These are phyloP conservation scores for Xylophagus ater DNA, from an alignment of 2,888 invertebrate genomes.

Conservation along the genomic window DNA sequence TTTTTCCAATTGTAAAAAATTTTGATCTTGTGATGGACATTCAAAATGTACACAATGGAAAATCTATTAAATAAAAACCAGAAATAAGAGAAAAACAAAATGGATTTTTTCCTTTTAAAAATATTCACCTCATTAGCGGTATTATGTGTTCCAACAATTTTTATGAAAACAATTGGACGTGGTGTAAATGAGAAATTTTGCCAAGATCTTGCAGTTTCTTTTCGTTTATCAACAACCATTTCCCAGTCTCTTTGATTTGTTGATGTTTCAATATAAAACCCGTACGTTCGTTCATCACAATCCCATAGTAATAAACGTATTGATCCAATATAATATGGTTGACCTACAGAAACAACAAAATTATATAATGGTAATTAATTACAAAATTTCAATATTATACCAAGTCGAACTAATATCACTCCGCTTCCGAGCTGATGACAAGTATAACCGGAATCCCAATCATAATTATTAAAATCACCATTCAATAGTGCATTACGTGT, in stretches of 20 bases:
- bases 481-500: conserved; percentile 90
- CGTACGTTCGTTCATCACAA: conserved; percentile 88
- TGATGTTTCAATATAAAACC: conserved; percentile 92
- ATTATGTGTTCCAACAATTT: conserved; percentile 92
- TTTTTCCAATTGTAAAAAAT: conserved; percentile 21
- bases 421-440: conserved; percentile 94
- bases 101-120: conserved; percentile 3
- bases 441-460: conserved; percentile 98
- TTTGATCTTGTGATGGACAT: conserved; percentile 64
- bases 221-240: conserved; percentile 75
- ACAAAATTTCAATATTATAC: conserved; percentile 27
- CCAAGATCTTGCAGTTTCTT: conserved; percentile 86
- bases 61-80: conserved; percentile 47
- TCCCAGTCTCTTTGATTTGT: conserved; percentile 89
- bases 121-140: conserved; percentile 83
- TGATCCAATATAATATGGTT: conserved; percentile 86
- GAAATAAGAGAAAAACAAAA: neutral
- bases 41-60: conserved; percentile 98
- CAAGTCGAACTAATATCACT: conserved; percentile 87
- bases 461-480: conserved; percentile 89
- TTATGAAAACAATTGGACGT: conserved; percentile 81
- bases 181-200: conserved; percentile 78
- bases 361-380: neutral
- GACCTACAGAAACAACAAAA: conserved; percentile 40
- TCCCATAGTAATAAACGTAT: conserved; percentile 94